A percentile compares a stretch with the other conserved stretches of the same genome.
Evolutionary conservation across 2,797 vertebrate genomes (phyloP).

Genomic region (Scomberomorus guttatus): DNA sequence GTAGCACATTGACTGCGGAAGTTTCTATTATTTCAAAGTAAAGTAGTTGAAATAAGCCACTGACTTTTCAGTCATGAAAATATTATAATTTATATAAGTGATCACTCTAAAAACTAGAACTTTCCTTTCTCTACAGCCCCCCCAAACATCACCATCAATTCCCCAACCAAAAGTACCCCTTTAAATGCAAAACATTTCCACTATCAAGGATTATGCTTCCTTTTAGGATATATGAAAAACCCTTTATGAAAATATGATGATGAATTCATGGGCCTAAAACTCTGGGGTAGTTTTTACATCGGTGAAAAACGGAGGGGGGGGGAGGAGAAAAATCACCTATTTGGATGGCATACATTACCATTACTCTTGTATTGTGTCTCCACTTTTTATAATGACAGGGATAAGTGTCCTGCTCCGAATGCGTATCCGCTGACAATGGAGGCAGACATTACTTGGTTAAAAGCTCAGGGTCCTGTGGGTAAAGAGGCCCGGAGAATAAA

Average conservation of each 20-base stretch:
- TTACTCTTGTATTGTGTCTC: constrained; percentile 89
- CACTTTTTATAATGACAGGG: constrained; percentile 90
- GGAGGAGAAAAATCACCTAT: constrained; percentile 86
- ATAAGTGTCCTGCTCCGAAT: constrained; percentile 89
- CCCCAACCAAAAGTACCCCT: constrained; percentile 81
- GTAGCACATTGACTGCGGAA: constrained; percentile 71
- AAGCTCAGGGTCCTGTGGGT: constrained; percentile 90
- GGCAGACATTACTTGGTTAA: constrained; percentile 91
- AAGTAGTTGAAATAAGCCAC: constrained; percentile 80
- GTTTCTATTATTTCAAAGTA: constrained; percentile 76
- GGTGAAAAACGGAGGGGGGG: constrained; percentile 68
- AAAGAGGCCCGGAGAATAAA: constrained; percentile 94
- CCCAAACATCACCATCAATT: constrained; percentile 77
- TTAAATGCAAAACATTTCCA: constrained; percentile 89
- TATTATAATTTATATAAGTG: constrained; percentile 85
- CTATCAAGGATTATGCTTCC: constrained; percentile 87
- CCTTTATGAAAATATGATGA: constrained; percentile 88
- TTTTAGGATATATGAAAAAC: constrained; percentile 82
- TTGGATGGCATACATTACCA: constrained; percentile 88
- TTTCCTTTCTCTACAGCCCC: constrained; percentile 68
- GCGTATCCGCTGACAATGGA: constrained; percentile 87
- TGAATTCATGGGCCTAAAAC: constrained; percentile 85
- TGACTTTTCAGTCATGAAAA: constrained; percentile 80
- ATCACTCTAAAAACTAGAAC: constrained; percentile 82
- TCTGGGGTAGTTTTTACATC: constrained; percentile 84